Percentiles rank a stretch among this genome's conserved stretches.
phyloP scores from a whole-genome alignment of 2,113 vertebrate genomes.

The Potamarius usumacintae region DNA sequence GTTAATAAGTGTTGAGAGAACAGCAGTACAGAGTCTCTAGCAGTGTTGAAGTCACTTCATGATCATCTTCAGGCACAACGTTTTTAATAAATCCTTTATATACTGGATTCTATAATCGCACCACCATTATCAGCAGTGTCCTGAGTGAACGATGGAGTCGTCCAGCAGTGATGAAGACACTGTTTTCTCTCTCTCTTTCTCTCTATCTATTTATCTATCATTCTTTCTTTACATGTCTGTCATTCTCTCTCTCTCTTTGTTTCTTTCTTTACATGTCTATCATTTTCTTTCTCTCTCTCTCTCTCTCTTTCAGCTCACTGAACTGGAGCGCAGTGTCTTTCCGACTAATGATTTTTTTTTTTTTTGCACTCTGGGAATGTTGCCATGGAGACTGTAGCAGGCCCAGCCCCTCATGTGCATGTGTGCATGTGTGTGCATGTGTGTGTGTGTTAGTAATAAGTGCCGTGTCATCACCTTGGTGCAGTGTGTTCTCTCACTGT shows the following conservation, averaged over 20 bases:
- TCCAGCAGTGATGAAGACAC: no score
- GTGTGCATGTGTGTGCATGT: not conserved
- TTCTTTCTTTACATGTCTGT: not conserved
- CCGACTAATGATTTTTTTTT: conserved; percentile 71
- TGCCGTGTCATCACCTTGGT: conserved; percentile 53
- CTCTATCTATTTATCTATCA: not conserved
- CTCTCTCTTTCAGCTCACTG: conserved; percentile 8
- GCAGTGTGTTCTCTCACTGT: conserved; percentile 28
- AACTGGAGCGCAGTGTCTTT: conserved; percentile 73
- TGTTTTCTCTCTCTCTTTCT: not conserved
- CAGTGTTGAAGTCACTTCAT: no score
- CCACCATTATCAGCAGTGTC: no score
- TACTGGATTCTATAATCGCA: not conserved
- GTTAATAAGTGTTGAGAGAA: not conserved
- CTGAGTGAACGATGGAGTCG: no score
- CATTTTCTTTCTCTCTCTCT: not conserved
- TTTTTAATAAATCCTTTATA: no score
- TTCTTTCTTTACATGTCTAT: not conserved
- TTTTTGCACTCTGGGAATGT: conserved; percentile 71
- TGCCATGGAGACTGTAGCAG: conserved; percentile 73
- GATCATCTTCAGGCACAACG: no score
- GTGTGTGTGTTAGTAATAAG: conserved; percentile 56
- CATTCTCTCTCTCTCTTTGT: not conserved
- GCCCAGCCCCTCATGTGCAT: conserved; percentile 37
- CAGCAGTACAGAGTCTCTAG: no score